Percentiles rank a stretch among this genome's conserved stretches.
phyloP scores from a whole-genome alignment of 1,140 invertebrate species.

The Brachionus asplanchnoidis region DNA sequence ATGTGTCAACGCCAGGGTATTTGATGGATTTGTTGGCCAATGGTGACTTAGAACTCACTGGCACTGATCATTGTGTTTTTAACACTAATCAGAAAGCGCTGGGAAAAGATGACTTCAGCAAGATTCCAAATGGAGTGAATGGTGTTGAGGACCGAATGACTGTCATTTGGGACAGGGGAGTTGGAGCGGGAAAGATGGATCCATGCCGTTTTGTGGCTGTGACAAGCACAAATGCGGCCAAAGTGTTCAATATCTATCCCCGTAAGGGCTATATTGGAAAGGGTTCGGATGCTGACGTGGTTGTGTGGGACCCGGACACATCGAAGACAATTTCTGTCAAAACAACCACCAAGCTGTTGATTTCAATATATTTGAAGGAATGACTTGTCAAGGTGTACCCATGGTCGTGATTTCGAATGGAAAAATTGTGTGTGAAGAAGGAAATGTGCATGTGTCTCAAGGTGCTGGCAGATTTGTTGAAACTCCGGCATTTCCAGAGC shows the following conservation, averaged over 20 bases:
- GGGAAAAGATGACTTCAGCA: slow-evolving; percentile 83
- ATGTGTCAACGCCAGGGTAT: slow-evolving; percentile 72
- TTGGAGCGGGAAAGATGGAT: slow-evolving; percentile 78
- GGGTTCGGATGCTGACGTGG: slow-evolving; percentile 93
- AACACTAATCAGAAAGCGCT: slow-evolving; percentile 80
- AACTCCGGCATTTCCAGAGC: slow-evolving; percentile 63
- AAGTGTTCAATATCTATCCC: slow-evolving; percentile 96
- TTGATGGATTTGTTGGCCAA: slow-evolving; percentile 76
- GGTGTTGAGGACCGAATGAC: slow-evolving; percentile 96
- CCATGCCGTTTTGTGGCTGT: slow-evolving; percentile 89
- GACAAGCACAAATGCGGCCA: slow-evolving; percentile 90
- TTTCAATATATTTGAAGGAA: slow-evolving; percentile 95
- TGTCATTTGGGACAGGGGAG: slow-evolving; percentile 96
- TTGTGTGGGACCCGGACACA: slow-evolving; percentile 84
- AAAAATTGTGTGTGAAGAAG: slow-evolving; percentile 42
- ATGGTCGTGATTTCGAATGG: slow-evolving; percentile 42
- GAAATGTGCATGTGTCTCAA: slow-evolving; percentile 67
- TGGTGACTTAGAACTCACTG: slow-evolving; percentile 84
- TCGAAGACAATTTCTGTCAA: slow-evolving; percentile 81
- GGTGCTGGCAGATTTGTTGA: slow-evolving; percentile 72
- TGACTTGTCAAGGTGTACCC: slow-evolving; percentile 44
- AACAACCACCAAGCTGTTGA: slow-evolving; percentile 83
- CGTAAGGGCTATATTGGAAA: slow-evolving; percentile 85
- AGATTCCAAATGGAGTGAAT: slow-evolving; percentile 97
- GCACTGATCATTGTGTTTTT: slow-evolving; percentile 95